Percentiles rank a stretch among this genome's conserved stretches.
phyloP scores from a whole-genome alignment of 2,888 invertebrate species.

The Crematogaster levior region DNA sequence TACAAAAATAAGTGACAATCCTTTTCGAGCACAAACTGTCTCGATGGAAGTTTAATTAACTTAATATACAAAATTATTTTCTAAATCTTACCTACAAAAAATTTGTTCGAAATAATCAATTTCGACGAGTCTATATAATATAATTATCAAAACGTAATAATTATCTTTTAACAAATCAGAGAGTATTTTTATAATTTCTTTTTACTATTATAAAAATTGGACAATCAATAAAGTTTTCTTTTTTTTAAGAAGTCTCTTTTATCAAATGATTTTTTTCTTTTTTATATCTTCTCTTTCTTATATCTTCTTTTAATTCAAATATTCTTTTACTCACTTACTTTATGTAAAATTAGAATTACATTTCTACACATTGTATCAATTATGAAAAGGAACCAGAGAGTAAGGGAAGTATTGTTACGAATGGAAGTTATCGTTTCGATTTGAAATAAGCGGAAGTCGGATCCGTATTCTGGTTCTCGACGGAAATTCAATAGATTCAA shows the following conservation, averaged over 20 bases:
- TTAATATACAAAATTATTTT: constrained; percentile 38
- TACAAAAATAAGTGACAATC: constrained; percentile 27
- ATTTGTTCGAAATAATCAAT: neutral
- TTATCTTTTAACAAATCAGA: neutral
- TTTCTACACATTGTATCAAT: constrained; percentile 5
- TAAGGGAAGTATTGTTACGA: constrained; percentile 55
- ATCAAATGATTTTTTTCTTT: neutral
- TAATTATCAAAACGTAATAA: neutral
- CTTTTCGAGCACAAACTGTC: neutral
- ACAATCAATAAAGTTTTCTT: neutral
- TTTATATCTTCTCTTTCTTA: neutral
- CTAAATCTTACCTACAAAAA: neutral
- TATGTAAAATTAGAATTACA: neutral
- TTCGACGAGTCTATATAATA: neutral
- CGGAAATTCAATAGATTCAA: constrained; percentile 56
- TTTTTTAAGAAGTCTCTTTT: neutral
- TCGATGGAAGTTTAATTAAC: constrained; percentile 24
- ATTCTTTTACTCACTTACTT: neutral
- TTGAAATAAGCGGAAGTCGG: constrained; percentile 67
- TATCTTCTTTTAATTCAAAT: constrained; percentile 4
- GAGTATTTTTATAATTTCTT: neutral
- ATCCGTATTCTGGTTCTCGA: constrained; percentile 45
- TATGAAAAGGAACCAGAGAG: constrained; percentile 51
- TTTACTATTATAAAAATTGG: neutral
- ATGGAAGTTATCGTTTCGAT: constrained; percentile 67